These are phyloP conservation scores for Synanthedon andrenaeformis DNA, from an alignment of 2,888 invertebrate genomes.

Conservation along the genomic window DNA sequence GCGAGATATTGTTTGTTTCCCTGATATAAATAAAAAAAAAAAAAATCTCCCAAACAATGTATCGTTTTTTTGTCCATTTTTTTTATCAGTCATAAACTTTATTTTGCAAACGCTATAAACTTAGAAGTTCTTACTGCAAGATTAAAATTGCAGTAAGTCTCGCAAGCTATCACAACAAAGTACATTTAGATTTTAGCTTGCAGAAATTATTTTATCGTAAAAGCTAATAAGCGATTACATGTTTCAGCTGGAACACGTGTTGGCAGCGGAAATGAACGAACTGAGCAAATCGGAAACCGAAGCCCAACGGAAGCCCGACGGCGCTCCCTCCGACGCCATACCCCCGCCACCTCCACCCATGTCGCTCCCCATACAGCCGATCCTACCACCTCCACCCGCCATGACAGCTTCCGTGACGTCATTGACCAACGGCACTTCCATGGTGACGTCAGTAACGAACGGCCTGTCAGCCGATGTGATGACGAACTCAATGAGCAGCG, in stretches of 20 bases:
- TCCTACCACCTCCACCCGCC: constrained; percentile 26
- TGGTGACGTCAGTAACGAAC: constrained; percentile 28
- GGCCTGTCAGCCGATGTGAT: constrained; percentile 3
- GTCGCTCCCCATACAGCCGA: constrained; percentile 38
- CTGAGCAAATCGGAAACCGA: constrained; percentile 46
- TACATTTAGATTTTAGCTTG: too few relatives aligned
- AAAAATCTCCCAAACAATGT: too few relatives aligned
- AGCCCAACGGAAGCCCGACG: constrained; percentile 56
- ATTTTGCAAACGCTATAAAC: too few relatives aligned
- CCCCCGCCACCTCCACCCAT: constrained; percentile 43
- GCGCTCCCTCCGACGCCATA: constrained; percentile 53
- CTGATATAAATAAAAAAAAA: too few relatives aligned
- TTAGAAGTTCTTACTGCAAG: too few relatives aligned
- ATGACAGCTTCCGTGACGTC: constrained; percentile 25
- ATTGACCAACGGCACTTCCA: constrained; percentile 15
- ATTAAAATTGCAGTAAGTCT: too few relatives aligned
- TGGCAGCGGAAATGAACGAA: constrained; percentile 57
- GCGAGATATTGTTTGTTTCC: too few relatives aligned
- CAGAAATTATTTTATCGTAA: too few relatives aligned
- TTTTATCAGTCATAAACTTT: too few relatives aligned
- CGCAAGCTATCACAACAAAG: too few relatives aligned
- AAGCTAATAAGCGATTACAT: too few relatives aligned
- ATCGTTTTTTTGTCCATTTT: too few relatives aligned
- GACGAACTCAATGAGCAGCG: constrained; percentile 9
- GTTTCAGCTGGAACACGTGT: constrained; percentile 51